These are phyloP conservation scores for Gymnocheta viridis DNA, from an alignment of 2,888 invertebrate species.

Conservation along the genomic window DNA sequence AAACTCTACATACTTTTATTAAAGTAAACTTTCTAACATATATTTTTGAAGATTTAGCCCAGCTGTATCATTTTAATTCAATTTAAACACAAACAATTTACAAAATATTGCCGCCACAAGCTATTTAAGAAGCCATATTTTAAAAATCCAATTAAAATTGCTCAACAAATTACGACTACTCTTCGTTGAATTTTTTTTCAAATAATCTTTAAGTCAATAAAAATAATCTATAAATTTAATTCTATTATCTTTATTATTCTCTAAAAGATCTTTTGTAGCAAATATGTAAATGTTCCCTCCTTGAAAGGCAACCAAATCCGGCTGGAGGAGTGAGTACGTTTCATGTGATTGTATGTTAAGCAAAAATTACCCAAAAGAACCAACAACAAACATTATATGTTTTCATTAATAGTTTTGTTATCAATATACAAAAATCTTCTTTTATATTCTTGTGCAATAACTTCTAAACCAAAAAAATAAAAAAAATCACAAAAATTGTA, in stretches of 20 bases:
- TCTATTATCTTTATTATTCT: constrained; percentile 46
- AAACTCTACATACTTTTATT: too few relatives aligned
- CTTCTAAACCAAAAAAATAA: constrained; percentile 22
- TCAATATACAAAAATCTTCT: constrained; percentile 62
- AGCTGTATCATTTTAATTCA: too few relatives aligned
- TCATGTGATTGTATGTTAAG: constrained; percentile 3
- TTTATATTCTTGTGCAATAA: constrained; percentile 48
- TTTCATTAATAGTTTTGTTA: constrained; percentile 65
- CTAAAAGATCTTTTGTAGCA: constrained; percentile 31
- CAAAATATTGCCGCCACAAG: not conserved
- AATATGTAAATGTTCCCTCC: constrained; percentile 38
- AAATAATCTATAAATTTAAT: constrained; percentile 46
- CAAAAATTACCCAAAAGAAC: constrained; percentile 33
- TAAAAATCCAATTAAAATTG: constrained; percentile 42
- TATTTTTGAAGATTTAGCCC: too few relatives aligned
- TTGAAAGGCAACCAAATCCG: not conserved
- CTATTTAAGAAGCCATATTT: not conserved
- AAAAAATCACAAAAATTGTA: not conserved
- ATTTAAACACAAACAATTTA: too few relatives aligned
- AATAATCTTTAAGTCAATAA: constrained; percentile 10
- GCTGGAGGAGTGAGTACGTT: not conserved
- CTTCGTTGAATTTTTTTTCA: not conserved
- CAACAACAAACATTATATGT: constrained; percentile 3
- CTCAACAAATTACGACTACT: constrained; percentile 16
- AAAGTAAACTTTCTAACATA: too few relatives aligned